Evolutionary conservation across 2,113 vertebrate species (phyloP).

Genomic region (Pygoscelis adeliae): DNA sequence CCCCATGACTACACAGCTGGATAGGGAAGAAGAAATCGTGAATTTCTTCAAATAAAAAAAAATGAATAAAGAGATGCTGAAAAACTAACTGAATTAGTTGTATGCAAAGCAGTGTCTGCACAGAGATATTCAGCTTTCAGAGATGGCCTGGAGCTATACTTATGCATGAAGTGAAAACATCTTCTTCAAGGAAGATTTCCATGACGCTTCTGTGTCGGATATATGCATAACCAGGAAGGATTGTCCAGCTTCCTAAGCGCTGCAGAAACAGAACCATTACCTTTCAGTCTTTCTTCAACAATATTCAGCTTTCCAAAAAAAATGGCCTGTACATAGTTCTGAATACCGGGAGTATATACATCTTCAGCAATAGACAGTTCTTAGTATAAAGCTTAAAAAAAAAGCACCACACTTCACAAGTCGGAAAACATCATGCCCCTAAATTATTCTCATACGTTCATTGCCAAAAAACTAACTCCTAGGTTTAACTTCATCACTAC

Average conservation of each 20-base stretch:
- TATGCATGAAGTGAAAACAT: neutral
- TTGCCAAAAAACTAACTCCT: neutral
- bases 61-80: neutral
- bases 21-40: neutral
- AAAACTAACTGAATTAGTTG: neutral
- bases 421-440: neutral
- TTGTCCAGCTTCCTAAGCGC: neutral
- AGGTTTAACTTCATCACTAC: neutral
- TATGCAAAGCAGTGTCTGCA: neutral
- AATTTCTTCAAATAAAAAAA: neutral
- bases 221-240: neutral
- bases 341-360: neutral
- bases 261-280: neutral
- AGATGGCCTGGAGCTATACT: neutral
- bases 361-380: neutral
- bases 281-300: neutral
- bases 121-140: neutral
- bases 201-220: neutral
- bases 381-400: neutral
- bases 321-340: neutral
- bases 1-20: neutral
- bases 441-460: neutral
- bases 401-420: neutral
- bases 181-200: neutral
- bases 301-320: neutral